Evolutionary conservation across 2,113 vertebrate species (phyloP).

Genomic region (Cyprinodon variegatus): DNA sequence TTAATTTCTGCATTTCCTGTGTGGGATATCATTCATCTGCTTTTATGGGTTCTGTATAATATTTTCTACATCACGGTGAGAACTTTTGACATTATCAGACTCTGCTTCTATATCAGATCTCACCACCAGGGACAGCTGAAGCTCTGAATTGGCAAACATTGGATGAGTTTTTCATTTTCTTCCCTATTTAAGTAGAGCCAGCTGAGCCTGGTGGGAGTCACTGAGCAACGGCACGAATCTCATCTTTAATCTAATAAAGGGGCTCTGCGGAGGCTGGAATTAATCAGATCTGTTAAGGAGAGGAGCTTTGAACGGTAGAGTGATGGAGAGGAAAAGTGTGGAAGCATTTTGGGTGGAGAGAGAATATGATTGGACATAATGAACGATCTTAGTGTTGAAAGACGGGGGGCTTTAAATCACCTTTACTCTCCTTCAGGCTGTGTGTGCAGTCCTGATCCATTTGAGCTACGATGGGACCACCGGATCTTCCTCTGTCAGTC

Average conservation of each 20-base stretch:
- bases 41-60: background rate
- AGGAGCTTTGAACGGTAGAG: slow-evolving; percentile 25
- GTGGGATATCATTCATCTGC: background rate
- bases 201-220: slow-evolving; percentile 51
- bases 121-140: slow-evolving; percentile 24
- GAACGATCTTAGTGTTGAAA: slow-evolving; percentile 3
- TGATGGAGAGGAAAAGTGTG: slow-evolving; percentile 1
- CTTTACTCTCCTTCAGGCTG: slow-evolving; percentile 1
- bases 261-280: slow-evolving; percentile 39
- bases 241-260: slow-evolving; percentile 57
- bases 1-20: background rate
- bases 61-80: background rate
- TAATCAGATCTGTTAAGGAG: slow-evolving; percentile 42
- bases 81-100: background rate
- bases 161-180: slow-evolving; percentile 43
- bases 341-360: slow-evolving; percentile 29
- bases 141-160: slow-evolving; percentile 8
- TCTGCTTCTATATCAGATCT: slow-evolving; percentile 9
- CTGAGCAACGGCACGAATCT: slow-evolving; percentile 32
- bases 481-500: background rate
- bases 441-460: background rate
- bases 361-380: slow-evolving; percentile 45
- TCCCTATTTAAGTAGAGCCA: slow-evolving; percentile 36
- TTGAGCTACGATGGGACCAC: background rate
- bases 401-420: slow-evolving; percentile 3